Evolutionary conservation across 2,888 invertebrate species (phyloP).

Genomic region (Chorisops tibialis): DNA sequence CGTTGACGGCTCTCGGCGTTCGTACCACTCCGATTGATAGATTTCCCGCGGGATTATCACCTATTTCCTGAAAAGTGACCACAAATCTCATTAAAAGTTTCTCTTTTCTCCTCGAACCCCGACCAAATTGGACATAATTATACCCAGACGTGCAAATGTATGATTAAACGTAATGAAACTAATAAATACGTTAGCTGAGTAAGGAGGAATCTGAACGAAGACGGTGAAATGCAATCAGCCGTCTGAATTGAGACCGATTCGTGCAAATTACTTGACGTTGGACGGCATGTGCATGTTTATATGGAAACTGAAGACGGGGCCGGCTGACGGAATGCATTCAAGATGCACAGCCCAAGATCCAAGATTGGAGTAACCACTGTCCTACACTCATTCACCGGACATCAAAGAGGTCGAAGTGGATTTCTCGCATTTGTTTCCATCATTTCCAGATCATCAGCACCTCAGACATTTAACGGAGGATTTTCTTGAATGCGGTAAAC

Average conservation of each 20-base stretch:
- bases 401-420: background rate
- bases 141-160: background rate
- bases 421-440: conserved; percentile 8
- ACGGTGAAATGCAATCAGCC: conserved; percentile 1
- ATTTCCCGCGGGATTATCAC: background rate
- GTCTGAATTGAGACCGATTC: background rate
- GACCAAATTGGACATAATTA: conserved; percentile 10
- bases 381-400: background rate
- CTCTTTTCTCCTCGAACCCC: background rate
- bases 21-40: background rate
- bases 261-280: background rate
- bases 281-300: background rate
- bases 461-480: conserved; percentile 5
- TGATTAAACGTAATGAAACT: conserved; percentile 15
- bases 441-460: conserved; percentile 7
- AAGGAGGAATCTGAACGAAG: background rate
- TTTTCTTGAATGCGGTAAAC: conserved; percentile 4
- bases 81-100: conserved; percentile 9
- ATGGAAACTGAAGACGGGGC: background rate
- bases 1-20: background rate
- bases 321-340: background rate
- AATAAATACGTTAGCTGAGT: conserved; percentile 13
- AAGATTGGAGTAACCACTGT: background rate
- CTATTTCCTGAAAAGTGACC: background rate
- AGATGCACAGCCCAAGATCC: background rate